Percentiles rank a stretch among this genome's conserved stretches.
Conservation (phyloP, 2,797 vertebrate species). For the Intellagama lesueurii region DNA sequence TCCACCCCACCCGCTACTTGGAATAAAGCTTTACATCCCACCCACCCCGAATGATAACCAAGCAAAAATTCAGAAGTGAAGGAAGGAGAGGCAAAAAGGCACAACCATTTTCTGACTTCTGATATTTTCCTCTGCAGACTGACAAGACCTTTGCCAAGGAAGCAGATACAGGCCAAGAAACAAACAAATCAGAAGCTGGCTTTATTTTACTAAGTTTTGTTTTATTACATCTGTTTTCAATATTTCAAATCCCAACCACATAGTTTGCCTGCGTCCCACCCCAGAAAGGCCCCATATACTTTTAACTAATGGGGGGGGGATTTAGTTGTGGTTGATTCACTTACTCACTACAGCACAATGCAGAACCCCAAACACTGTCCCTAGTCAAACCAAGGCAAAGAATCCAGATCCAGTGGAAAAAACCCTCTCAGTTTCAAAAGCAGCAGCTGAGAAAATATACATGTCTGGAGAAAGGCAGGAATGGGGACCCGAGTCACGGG, state of each 20-base stretch:
- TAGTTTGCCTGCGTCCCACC: conserved; percentile 15
- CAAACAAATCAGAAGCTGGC: neutral
- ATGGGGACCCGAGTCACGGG: too few species aligned
- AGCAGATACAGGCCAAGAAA: conserved; percentile 40
- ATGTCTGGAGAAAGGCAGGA: neutral
- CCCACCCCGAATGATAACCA: too few species aligned
- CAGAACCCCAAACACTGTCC: conserved; percentile 40
- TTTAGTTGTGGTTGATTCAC: conserved; percentile 63
- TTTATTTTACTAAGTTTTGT: conserved; percentile 70
- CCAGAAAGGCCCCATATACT: conserved; percentile 39
- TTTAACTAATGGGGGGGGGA: conserved; percentile 67
- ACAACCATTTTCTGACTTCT: neutral
- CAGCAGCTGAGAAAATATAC: neutral
- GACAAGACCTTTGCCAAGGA: neutral
- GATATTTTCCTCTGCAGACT: neutral
- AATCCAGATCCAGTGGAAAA: conserved; percentile 7
- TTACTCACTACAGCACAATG: conserved; percentile 62
- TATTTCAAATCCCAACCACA: conserved; percentile 71
- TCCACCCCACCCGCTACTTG: neutral
- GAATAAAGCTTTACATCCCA: neutral
- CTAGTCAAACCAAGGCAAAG: conserved; percentile 53
- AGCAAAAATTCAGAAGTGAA: too few species aligned
- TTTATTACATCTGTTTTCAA: conserved; percentile 69
- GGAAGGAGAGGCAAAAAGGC: neutral
- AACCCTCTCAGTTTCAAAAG: conserved; percentile 23